phyloP scores from a whole-genome alignment of 2,888 invertebrate genomes.

The Anoncus sp. region DNA sequence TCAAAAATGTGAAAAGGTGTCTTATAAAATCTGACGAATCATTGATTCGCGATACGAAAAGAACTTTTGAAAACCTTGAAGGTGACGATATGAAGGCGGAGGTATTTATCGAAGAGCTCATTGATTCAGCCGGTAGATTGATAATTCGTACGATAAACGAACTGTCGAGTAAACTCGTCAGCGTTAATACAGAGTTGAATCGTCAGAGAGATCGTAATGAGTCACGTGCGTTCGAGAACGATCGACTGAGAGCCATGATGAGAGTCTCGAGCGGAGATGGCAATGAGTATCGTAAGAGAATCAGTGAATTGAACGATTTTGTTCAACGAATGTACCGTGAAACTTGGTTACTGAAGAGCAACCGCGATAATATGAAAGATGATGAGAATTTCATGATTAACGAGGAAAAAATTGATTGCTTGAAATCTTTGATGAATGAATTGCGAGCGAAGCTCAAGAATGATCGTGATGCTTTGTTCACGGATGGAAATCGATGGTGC shows the following conservation, averaged over 20 bases:
- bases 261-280: slow-evolving; percentile 55
- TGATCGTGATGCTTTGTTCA: slow-evolving; percentile 67
- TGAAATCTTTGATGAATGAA: slow-evolving; percentile 60
- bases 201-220: slow-evolving; percentile 60
- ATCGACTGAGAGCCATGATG: slow-evolving; percentile 65
- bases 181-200: slow-evolving; percentile 60
- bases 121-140: slow-evolving; percentile 59
- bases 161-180: slow-evolving; percentile 69
- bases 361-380: slow-evolving; percentile 1
- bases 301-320: slow-evolving; percentile 64
- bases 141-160: slow-evolving; percentile 67
- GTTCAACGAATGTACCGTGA: slow-evolving; percentile 59
- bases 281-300: slow-evolving; percentile 64
- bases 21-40: slow-evolving; percentile 54
- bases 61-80: slow-evolving; percentile 61
- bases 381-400: neutral
- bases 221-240: slow-evolving; percentile 56
- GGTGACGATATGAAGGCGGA: slow-evolving; percentile 69
- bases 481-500: slow-evolving; percentile 62
- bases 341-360: slow-evolving; percentile 48
- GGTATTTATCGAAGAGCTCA: slow-evolving; percentile 58
- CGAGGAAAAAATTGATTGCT: slow-evolving; percentile 26
- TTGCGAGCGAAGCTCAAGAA: slow-evolving; percentile 65
- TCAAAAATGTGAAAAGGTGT: slow-evolving; percentile 53
- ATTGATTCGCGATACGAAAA: slow-evolving; percentile 54